Evolutionary conservation across 2,888 invertebrate species (phyloP), one percentile per base, ranked within the genome.

Genomic region (Cetonia aurata): DNA sequence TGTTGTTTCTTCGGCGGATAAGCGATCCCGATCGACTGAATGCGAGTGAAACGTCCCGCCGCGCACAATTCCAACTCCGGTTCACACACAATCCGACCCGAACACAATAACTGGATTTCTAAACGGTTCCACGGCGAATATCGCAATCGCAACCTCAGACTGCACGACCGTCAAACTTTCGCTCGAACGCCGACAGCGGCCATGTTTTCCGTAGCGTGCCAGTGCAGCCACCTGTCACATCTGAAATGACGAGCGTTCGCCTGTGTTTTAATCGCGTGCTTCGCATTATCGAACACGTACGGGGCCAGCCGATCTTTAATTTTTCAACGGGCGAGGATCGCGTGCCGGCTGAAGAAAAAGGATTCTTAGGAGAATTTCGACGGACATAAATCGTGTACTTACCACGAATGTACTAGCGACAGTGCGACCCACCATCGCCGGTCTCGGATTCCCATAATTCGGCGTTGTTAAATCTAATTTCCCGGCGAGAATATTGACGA

Each of bases 221-320:
- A 83, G 82, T 82, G 81, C 76, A 79, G 83, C 84, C 84, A 84
- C 83, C 84, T 84, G 83, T 81, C 83, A 81, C 79, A 79, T 77
- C 80, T 78, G 77, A 80, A 80, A 80, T 80, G 79, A 80, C 74
- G 77, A 75, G 77, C 75, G 76, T 73, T 74, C 74, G 75, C 74
- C 19, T 17, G 17, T 72, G 62, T 42, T 62, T 68, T 67, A 76
- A 77, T 80, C 80, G 79, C 78, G 80, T 79, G 81, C 79, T 80
- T 41, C 42, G 33, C 42, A 72, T 67, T 33, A 50, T 67, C 17
- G 48, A 33, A 33, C 25, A 42, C 10, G 9, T 8, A 62, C 62
- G 62, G 50, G 17, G 9, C 15, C 19, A 50, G 48, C 62, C 62
- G 62, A 62, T 62, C 48, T 62, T 62, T 48, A 62, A 62, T 62